Evolutionary conservation across 1,140 invertebrate genomes (phyloP).

Genomic region (Drosophila lowei): DNA sequence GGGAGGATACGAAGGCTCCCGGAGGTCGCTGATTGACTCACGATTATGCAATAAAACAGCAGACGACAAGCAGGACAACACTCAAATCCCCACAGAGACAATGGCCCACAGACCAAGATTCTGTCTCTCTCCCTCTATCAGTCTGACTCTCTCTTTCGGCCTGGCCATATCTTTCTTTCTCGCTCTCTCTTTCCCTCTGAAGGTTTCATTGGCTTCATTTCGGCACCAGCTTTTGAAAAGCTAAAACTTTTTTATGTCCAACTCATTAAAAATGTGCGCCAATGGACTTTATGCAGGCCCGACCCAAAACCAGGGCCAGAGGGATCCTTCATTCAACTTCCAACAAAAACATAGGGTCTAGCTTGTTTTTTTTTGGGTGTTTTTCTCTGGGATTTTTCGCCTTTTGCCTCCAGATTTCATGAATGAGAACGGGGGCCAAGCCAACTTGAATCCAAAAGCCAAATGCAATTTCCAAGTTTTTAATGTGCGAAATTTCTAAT

Average conservation of each 20-base stretch:
- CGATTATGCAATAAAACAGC: constrained; percentile 80
- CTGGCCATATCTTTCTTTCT: constrained; percentile 1
- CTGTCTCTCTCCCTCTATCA: neutral
- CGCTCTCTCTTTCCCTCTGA: constrained; percentile 10
- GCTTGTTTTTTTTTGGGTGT: constrained; percentile 44
- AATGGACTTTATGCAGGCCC: constrained; percentile 63
- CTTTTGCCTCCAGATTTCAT: constrained; percentile 18
- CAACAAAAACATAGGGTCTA: neutral
- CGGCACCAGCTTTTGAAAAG: constrained; percentile 73
- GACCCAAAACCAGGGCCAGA: neutral
- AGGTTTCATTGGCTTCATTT: constrained; percentile 75
- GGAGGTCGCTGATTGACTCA: constrained; percentile 74
- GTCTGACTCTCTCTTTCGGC: neutral
- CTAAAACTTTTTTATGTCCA: constrained; percentile 80
- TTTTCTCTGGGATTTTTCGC: constrained; percentile 46
- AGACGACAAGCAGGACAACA: constrained; percentile 64
- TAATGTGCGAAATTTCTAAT: constrained; percentile 82
- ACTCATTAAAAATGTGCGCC: constrained; percentile 80
- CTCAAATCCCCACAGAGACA: constrained; percentile 52
- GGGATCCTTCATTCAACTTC: constrained; percentile 19
- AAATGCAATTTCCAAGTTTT: constrained; percentile 82
- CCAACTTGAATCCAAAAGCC: constrained; percentile 49
- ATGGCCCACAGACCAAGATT: constrained; percentile 28
- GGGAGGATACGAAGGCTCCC: constrained; percentile 8
- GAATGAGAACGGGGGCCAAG: constrained; percentile 18